Conservation (phyloP, 1,140 invertebrate genomes). For the Helicoverpa armigera region DNA sequence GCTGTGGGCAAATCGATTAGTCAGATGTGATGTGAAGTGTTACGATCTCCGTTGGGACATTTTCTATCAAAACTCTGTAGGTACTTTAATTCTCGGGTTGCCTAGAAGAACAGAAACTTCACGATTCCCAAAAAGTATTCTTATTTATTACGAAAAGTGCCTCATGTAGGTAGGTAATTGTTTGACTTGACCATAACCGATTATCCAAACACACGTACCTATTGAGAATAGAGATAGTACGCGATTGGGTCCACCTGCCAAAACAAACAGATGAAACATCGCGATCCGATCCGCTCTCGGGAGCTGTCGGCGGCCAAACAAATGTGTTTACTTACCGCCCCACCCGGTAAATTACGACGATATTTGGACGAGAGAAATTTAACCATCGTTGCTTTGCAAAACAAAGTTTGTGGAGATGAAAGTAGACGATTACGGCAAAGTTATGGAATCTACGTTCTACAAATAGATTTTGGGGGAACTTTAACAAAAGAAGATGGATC, state of each 20-base stretch:
- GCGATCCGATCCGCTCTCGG: constrained; percentile 10
- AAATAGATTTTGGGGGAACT: no score
- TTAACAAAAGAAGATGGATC: no score
- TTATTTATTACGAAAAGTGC: no score
- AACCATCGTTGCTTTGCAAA: constrained; percentile 24
- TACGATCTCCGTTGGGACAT: no score
- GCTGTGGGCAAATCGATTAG: constrained; percentile 84
- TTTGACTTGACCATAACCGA: constrained; percentile 40
- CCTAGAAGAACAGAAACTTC: no score
- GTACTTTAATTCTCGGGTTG: no score
- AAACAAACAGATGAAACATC: constrained; percentile 63
- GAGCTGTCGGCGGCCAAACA: constrained; percentile 26
- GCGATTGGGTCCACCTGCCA: constrained; percentile 66
- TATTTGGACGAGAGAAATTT: constrained; percentile 45
- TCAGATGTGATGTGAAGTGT: background rate
- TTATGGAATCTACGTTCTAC: background rate
- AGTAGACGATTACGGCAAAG: background rate
- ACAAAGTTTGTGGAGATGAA: background rate
- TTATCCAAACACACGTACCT: constrained; percentile 15
- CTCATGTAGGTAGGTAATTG: background rate
- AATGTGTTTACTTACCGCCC: constrained; percentile 41
- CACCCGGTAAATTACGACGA: constrained; percentile 35
- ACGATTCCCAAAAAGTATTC: no score
- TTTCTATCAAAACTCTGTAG: no score
- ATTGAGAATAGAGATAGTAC: constrained; percentile 19